These are phyloP conservation scores for Eupithecia exiguata DNA, from an alignment of 2,888 invertebrate species.

Conservation along the genomic window DNA sequence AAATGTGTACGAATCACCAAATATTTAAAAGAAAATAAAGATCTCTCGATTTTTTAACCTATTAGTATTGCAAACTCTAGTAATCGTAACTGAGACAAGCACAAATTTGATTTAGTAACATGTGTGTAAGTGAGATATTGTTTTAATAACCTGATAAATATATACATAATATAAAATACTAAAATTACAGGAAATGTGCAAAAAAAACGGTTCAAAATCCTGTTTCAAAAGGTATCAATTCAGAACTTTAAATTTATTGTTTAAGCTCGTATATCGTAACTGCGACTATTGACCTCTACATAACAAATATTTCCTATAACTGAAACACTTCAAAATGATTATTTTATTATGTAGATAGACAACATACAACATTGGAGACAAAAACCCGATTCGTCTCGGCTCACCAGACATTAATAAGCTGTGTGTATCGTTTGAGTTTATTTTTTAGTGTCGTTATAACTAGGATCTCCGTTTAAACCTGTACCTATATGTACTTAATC, in stretches of 20 bases:
- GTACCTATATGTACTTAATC: slow-evolving; percentile 23
- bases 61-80: too few species aligned
- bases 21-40: neutral
- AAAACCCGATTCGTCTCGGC: slow-evolving; percentile 33
- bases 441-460: slow-evolving; percentile 27
- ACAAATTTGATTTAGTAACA: neutral
- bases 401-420: slow-evolving; percentile 15
- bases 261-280: neutral
- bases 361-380: slow-evolving; percentile 20
- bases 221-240: neutral
- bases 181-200: neutral
- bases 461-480: slow-evolving; percentile 28
- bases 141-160: neutral
- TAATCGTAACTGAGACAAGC: neutral
- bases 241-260: neutral
- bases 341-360: slow-evolving; percentile 23
- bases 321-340: slow-evolving; percentile 26
- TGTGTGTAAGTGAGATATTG: neutral
- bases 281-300: slow-evolving; percentile 2
- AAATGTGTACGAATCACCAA: neutral
- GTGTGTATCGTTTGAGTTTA: slow-evolving; percentile 7
- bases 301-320: slow-evolving; percentile 6
- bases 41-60: too few species aligned
- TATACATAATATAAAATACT: neutral
- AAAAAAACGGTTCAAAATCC: neutral